Percentiles rank a stretch among this genome's conserved stretches.
phyloP scores from a whole-genome alignment of 2,113 vertebrate genomes.

The Rattus norvegicus region DNA sequence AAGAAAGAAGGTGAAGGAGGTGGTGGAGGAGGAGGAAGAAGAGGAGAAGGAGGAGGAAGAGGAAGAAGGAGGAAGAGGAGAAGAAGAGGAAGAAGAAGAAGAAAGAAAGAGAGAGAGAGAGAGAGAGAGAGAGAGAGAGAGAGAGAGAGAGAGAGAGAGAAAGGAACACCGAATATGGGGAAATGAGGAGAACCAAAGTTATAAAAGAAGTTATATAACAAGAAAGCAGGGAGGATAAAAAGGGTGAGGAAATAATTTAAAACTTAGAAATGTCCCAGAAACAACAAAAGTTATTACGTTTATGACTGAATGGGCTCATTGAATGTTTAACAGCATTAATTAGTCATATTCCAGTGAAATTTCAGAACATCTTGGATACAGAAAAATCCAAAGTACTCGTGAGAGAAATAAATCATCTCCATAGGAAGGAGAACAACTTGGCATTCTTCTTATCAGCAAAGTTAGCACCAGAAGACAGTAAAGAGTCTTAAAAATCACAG shows the following conservation, averaged over 20 bases:
- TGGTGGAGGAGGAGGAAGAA: too few species aligned
- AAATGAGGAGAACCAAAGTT: background rate
- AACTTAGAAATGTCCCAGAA: conserved; percentile 34
- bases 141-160: background rate
- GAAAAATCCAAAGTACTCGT: background rate
- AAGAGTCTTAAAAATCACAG: conserved; percentile 49
- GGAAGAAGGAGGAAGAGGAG: background rate
- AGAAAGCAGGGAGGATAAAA: background rate
- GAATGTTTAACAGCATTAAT: conserved; percentile 62
- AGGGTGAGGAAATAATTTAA: background rate
- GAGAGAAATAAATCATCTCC: conserved; percentile 3
- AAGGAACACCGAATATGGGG: background rate
- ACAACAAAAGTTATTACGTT: conserved; percentile 45
- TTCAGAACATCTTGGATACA: background rate
- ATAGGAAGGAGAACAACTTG: conserved; percentile 16
- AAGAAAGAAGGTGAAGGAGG: background rate
- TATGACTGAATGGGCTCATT: conserved; percentile 36
- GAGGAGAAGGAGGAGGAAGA: too few species aligned
- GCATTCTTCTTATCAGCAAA: background rate
- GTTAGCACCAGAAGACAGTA: conserved; percentile 19
- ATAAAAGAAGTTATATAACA: background rate
- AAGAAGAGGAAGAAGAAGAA: too few species aligned
- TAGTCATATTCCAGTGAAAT: conserved; percentile 54
- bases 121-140: too few species aligned
- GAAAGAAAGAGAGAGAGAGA: background rate